Evolutionary conservation across 2,113 vertebrate species (phyloP).

Genomic region (Phrynosoma blainvillii): DNA sequence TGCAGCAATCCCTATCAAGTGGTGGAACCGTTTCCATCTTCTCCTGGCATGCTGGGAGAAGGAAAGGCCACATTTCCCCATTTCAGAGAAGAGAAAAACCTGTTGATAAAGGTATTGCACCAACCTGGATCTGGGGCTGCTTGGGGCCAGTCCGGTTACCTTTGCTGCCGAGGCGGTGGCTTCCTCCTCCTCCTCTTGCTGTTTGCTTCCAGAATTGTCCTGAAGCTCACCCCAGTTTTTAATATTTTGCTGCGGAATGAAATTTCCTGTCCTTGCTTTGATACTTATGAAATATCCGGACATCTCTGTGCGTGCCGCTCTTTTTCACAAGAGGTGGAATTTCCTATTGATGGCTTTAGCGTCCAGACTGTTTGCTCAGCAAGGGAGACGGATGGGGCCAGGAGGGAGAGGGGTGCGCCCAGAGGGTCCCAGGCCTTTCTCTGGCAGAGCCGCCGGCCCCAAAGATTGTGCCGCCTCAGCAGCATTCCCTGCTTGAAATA

Average conservation of each 20-base stretch:
- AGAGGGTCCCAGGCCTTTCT: background rate
- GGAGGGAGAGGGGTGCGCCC: background rate
- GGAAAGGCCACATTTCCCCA: no score
- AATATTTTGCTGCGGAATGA: slow-evolving; percentile 55
- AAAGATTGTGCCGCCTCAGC: slow-evolving; percentile 70
- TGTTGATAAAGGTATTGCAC: no score
- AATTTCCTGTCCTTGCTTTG: slow-evolving; percentile 71
- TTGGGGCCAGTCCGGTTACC: background rate
- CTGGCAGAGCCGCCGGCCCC: slow-evolving; percentile 18
- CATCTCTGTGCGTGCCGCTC: background rate
- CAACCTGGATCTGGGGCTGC: background rate
- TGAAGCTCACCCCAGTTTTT: slow-evolving; percentile 9
- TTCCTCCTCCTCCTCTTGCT: background rate
- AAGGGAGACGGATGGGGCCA: background rate
- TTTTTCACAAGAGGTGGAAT: slow-evolving; percentile 69
- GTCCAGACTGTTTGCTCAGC: slow-evolving; percentile 45
- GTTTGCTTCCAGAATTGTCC: background rate
- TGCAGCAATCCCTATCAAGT: no score
- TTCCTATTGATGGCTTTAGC: slow-evolving; percentile 67
- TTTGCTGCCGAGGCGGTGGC: background rate
- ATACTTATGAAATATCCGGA: slow-evolving; percentile 64
- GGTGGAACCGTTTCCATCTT: no score
- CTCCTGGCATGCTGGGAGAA: no score
- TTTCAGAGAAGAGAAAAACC: background rate
- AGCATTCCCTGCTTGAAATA: slow-evolving; percentile 57